Base-by-base conservation (phyloP, 2,113 vertebrate species). In the Sterrhoptilus dennistouni region DNA sequence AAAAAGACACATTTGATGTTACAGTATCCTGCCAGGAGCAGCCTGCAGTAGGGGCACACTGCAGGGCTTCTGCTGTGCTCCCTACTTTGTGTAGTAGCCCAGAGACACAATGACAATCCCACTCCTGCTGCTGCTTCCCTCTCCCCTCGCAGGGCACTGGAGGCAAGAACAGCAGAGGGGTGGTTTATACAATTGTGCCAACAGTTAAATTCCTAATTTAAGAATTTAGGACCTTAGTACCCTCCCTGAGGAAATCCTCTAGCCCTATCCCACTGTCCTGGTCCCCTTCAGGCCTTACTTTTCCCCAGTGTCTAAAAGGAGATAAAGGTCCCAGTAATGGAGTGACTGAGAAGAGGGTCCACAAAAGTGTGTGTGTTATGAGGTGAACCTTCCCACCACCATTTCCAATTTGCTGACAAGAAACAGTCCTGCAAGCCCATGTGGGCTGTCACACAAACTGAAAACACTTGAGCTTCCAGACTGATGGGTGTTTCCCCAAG, bases 61-160 rank as follows among this genome's bases (percentile, higher is more conserved):
- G 54, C 64, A 66, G 60, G 33, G 61, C 60, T 71, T 53, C 47
- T 77, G 72, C 77, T 80, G 22, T 49, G 42, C 23, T 80, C 59
- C 36, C 25, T 18, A 0, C 45, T 68, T 42, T 4, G 49, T 22
- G 27, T 8, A 36, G n/a, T 1, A 82, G 60, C 66, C 33, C 52
- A 42, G 11, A 74, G 38, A 18, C 27, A 63, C 40, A 79, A 6
- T 27, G 47, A 50, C 22, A 59, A 29, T 60, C 33, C 69, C 28
- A 17, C 3, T 60, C 35, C 44, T 45, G 44, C 60, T 64, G 47
- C 52, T 87, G 12, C 53, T 72, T 83, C 63, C 29, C 31, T 40
- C 38, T 82, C 12, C 47, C 28, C 50, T 80, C 0, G 0, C 23
- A 18, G 3, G 18, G n/a, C 53, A 47, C 35, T 31, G 61, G 7